Base-by-base conservation (phyloP, 2,113 vertebrate species). In the Aphyosemion australe region DNA sequence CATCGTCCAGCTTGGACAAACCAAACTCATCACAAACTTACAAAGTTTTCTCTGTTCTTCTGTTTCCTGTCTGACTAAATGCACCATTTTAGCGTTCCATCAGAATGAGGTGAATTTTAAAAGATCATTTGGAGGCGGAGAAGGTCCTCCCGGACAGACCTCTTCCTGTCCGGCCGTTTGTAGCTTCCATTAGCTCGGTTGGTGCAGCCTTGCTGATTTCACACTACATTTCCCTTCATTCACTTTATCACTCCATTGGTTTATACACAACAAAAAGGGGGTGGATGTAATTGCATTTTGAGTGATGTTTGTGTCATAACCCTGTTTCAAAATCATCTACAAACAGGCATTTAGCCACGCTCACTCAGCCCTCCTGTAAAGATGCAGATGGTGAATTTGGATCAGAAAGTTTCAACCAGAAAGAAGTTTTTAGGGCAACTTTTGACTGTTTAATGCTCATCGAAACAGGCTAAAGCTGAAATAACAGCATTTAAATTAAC, bases 251-350 rank as follows among this genome's bases (percentile, higher is more conserved):
- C 82, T 31, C 91, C 91, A 92, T 92, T 95, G 92, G 90, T 88
- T 70, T 89, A 83, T 69, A 42, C 12, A 42, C 41, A 42, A 79
- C 74, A 66, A 74, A 41, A 74, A 87, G 68, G 41, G 62, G 76
- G 53, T 55, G 49, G 61, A 43, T 62, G 57, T 93, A 91, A 94
- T 94, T 94, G 93, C 93, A 93, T 94, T 94, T 92, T 93, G 92
- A 94, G 88, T 90, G 92, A 95, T 94, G 94, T 90, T 91, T 92
- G 85, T 93, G 93, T 94, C 90, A 85, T 93, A 93, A 89, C 90
- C 84, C 90, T 90, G 91, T 84, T 90, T 93, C 92, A 92, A 82
- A 92, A 90, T 91, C 90, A 84, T 90, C 85, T 79, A 84, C 91
- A 90, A 80, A 88, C 90, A 89, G 72, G 48, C 48, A 84, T 82